Conservation (phyloP, 2,113 vertebrate species). For the Gymnorhina tibicen region DNA sequence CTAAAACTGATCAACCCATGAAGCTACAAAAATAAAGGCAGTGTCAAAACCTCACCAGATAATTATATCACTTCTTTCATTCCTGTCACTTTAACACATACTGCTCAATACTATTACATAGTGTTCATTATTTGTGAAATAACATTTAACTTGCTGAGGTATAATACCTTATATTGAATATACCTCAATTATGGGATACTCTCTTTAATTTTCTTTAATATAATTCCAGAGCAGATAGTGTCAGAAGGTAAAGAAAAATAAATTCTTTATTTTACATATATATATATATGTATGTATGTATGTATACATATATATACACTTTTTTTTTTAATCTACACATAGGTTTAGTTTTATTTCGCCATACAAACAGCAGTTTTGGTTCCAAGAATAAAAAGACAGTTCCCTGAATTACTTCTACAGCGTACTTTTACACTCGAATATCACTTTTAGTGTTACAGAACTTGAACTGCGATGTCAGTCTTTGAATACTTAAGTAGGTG, state of each 20-base stretch:
- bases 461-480: background rate
- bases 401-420: conserved; percentile 39
- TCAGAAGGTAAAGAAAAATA: background rate
- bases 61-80: conserved; percentile 34
- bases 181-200: conserved; percentile 32
- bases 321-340: background rate
- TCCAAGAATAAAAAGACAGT: conserved; percentile 64
- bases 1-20: conserved; percentile 27
- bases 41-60: conserved; percentile 37
- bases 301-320: too few relatives aligned
- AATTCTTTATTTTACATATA: background rate
- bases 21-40: conserved; percentile 44
- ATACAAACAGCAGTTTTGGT: conserved; percentile 15
- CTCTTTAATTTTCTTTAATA: conserved; percentile 53
- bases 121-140: conserved; percentile 38
- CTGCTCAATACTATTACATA: background rate
- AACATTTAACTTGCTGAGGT: background rate
- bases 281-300: too few relatives aligned
- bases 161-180: conserved; percentile 14
- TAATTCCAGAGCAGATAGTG: conserved; percentile 19
- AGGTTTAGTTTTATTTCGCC: background rate
- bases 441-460: conserved; percentile 47
- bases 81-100: background rate
- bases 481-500: background rate
- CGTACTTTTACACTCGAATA: conserved; percentile 31